Conservation (phyloP, 2,797 vertebrate species). For the Darevskia nairensis region DNA sequence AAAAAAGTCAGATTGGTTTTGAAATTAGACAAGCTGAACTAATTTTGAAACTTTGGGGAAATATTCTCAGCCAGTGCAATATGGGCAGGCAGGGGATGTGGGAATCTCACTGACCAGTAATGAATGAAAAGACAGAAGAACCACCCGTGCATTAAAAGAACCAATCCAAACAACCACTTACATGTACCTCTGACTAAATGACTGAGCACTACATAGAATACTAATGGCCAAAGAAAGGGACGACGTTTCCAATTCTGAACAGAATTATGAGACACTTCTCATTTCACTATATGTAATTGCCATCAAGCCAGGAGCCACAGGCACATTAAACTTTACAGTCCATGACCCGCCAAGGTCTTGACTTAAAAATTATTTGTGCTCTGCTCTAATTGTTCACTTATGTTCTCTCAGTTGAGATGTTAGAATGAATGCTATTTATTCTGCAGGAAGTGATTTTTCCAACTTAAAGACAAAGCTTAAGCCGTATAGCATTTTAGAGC, state of each 20-base stretch:
- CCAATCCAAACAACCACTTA: background rate
- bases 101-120: background rate
- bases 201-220: background rate
- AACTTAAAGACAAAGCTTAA: conserved; percentile 23
- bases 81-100: background rate
- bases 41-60: background rate
- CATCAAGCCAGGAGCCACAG: conserved; percentile 59
- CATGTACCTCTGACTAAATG: conserved; percentile 4
- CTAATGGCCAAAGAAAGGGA: background rate
- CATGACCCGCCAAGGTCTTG: conserved; percentile 49
- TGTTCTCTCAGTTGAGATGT: conserved; percentile 29
- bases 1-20: background rate
- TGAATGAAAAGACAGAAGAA: background rate
- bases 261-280: conserved; percentile 48
- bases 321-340: conserved; percentile 62
- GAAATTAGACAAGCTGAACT: background rate
- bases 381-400: conserved; percentile 51
- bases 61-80: background rate
- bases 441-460: conserved; percentile 6
- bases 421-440: conserved; percentile 19
- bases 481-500: background rate
- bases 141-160: background rate
- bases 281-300: conserved; percentile 57
- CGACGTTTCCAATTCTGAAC: conserved; percentile 44
- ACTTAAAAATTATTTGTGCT: conserved; percentile 51